Conservation (phyloP, 1,140 invertebrate species). For the Neodiprion virginianus region DNA sequence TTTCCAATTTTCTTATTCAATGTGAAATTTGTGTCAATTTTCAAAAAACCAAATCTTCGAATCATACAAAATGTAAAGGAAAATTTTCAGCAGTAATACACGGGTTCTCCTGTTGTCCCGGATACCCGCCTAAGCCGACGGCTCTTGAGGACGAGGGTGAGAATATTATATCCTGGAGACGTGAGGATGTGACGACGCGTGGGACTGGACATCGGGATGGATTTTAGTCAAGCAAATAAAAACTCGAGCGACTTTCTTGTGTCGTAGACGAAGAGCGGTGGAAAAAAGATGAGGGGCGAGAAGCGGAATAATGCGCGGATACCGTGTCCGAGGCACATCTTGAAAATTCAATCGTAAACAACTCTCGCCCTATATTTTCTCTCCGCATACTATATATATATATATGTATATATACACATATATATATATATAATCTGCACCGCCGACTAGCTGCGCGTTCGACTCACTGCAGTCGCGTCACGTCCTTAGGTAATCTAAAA, state of each 20-base stretch:
- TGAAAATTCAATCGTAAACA: slow-evolving; percentile 30
- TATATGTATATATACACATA: too few relatives aligned
- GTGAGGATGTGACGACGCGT: slow-evolving; percentile 25
- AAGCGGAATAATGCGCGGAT: slow-evolving; percentile 15
- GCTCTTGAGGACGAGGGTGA: background rate
- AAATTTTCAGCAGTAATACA: too few relatives aligned
- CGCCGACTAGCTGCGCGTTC: too few relatives aligned
- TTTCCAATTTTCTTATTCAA: too few relatives aligned
- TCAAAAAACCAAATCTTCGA: too few relatives aligned
- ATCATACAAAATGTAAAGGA: too few relatives aligned
- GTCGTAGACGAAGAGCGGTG: background rate
- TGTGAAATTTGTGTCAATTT: too few relatives aligned
- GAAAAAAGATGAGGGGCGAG: slow-evolving; percentile 4
- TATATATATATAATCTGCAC: too few relatives aligned
- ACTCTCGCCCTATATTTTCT: too few relatives aligned
- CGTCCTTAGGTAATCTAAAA: too few relatives aligned
- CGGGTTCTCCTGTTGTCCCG: background rate
- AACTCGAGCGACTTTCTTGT: slow-evolving; percentile 19
- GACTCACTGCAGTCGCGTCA: too few relatives aligned
- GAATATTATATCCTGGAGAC: slow-evolving; percentile 31
- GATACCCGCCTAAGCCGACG: background rate
- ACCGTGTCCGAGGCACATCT: slow-evolving; percentile 18
- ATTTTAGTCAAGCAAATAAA: slow-evolving; percentile 50
- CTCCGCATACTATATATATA: too few relatives aligned
- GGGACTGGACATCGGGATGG: slow-evolving; percentile 32